Conservation (phyloP, 2,797 vertebrate genomes). For the Sphenopsis melanotis region DNA sequence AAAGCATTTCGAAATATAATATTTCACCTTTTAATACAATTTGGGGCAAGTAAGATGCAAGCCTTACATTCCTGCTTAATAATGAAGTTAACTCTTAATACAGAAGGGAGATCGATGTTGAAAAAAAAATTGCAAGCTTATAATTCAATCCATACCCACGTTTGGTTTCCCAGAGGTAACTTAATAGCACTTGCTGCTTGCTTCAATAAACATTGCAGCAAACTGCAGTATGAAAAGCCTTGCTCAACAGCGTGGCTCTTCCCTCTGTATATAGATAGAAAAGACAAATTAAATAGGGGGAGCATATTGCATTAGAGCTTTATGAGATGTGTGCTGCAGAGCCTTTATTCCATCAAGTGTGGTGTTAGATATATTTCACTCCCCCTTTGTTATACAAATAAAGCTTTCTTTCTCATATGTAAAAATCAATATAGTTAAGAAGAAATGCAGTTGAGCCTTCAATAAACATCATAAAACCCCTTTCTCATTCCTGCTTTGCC, state of each 20-base stretch:
- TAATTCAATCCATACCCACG: background rate
- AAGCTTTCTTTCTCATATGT: background rate
- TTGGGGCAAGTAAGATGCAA: background rate
- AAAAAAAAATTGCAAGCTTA: background rate
- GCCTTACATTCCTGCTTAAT: background rate
- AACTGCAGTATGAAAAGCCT: background rate
- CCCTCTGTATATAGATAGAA: background rate
- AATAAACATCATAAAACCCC: background rate
- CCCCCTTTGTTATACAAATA: background rate
- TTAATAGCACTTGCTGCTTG: background rate
- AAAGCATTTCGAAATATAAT: background rate
- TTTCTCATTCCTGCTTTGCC: background rate
- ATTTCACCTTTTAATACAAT: background rate
- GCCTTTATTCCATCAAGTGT: background rate
- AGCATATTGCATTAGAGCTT: background rate
- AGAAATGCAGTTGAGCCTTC: background rate
- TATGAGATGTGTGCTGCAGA: background rate
- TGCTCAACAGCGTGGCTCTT: background rate
- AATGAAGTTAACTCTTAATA: background rate
- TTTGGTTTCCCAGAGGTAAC: background rate
- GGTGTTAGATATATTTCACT: background rate
- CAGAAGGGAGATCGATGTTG: background rate
- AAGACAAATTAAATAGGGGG: background rate
- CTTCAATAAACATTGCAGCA: background rate
- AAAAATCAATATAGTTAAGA: slow-evolving; percentile 11